Evolutionary conservation across 2,888 invertebrate species (phyloP).

Genomic region (Syritta pipiens): DNA sequence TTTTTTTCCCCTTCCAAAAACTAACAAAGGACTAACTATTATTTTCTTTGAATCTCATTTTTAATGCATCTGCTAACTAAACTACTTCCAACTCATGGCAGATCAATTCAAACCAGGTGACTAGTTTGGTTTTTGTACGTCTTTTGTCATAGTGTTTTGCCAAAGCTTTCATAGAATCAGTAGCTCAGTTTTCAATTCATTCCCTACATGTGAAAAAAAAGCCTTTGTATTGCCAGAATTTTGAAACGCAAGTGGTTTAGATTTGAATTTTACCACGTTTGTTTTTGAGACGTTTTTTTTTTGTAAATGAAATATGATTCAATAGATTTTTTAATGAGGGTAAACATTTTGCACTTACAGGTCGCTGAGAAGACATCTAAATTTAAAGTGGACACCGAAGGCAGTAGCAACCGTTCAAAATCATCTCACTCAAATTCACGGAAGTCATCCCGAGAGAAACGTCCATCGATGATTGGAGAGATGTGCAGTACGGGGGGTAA

Average conservation of each 20-base stretch:
- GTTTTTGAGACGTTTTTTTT: not conserved
- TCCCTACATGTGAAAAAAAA: slow-evolving; percentile 34
- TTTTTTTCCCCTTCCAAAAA: no score
- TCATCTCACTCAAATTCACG: slow-evolving; percentile 84
- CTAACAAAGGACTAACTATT: slow-evolving; percentile 13
- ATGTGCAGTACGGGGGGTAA: slow-evolving; percentile 79
- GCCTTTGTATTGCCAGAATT: slow-evolving; percentile 31
- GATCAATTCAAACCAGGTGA: slow-evolving; percentile 67
- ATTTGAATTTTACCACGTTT: not conserved
- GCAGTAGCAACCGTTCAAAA: slow-evolving; percentile 82
- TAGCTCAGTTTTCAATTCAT: slow-evolving; percentile 46
- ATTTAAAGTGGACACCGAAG: slow-evolving; percentile 88
- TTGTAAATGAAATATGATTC: no score
- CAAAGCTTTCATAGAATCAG: slow-evolving; percentile 45
- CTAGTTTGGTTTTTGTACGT: slow-evolving; percentile 46
- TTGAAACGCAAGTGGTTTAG: not conserved
- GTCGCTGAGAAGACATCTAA: slow-evolving; percentile 86
- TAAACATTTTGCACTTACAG: slow-evolving; percentile 70
- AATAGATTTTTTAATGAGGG: not conserved
- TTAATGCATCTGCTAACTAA: slow-evolving; percentile 16
- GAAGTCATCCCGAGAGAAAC: slow-evolving; percentile 84
- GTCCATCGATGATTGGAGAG: slow-evolving; percentile 79
- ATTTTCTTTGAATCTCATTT: slow-evolving; percentile 24
- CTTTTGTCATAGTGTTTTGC: slow-evolving; percentile 32
- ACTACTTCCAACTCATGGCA: slow-evolving; percentile 26